Base-by-base conservation (phyloP, 1,140 invertebrate genomes). In the Hestina assimilis region DNA sequence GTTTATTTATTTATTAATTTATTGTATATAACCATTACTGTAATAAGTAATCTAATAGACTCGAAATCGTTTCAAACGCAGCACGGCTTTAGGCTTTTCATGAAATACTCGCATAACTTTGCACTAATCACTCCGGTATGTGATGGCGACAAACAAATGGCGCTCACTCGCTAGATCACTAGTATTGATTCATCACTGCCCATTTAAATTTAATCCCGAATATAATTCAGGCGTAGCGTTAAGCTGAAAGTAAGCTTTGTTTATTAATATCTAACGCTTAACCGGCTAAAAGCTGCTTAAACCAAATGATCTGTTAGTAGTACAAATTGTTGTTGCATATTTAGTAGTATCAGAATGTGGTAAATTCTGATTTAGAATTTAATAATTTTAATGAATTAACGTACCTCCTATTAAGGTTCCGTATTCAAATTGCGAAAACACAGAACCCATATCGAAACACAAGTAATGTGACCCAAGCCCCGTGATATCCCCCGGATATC, bases 61-160 rank as follows among this genome's bases (percentile, higher is more conserved):
- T 35, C 33, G 8, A 38, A 38, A 9, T 9, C 33, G 7, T n/a
- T 38, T 6, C 9, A 51, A 62, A 62, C 20, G 45, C 29, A 41
- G 29, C 33, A 56, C 47, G 52, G 53, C 53, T 64, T 38, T 3
- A 42, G 63, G 63, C 64, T 62, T 59, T 55, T 28, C 45, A 51
- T 61, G 63, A 63, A 63, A 63, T 59, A 67, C 66, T 66, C 59
- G 62, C 67, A 68, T 70, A 68, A 70, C 71, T 73, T 59, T 58
- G 57, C 54, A 45, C 60, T 73, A 71, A 71, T 73, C 63, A 70
- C 66, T 65, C 52, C 41, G 33, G 62, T 60, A 60, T 59, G 64
- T 61, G 68, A 67, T 69, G 55, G 52, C 60, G 51, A 59, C 50
- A 38, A 58, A 63, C 64, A 67, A 67, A 67, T 63, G 61, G 33